Percentiles rank a stretch among this genome's conserved stretches.
These are phyloP conservation scores for Drosophila rellima DNA, from an alignment of 2,888 invertebrate species.

Conservation along the genomic window DNA sequence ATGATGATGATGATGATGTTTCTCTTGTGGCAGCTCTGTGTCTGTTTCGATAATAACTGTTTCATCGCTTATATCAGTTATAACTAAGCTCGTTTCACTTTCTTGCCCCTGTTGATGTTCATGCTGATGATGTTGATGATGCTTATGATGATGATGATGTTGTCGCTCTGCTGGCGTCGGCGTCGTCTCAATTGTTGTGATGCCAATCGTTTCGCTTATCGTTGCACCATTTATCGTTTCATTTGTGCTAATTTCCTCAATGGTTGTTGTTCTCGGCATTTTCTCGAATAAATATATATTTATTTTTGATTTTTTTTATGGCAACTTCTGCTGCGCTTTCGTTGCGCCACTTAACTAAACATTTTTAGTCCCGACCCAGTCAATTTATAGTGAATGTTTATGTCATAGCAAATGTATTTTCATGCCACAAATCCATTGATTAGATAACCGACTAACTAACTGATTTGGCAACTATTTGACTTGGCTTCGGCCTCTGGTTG, in stretches of 20 bases:
- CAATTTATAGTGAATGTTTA: slow-evolving; percentile 70
- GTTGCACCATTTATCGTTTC: slow-evolving; percentile 45
- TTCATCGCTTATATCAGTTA: slow-evolving; percentile 44
- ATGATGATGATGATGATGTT: slow-evolving; percentile 7
- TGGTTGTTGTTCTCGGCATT: slow-evolving; percentile 42
- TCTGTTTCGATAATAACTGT: slow-evolving; percentile 32
- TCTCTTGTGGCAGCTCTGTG: slow-evolving; percentile 10
- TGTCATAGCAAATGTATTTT: slow-evolving; percentile 74
- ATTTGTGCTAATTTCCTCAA: slow-evolving; percentile 58
- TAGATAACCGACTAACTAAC: slow-evolving; percentile 61
- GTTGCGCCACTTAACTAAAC: slow-evolving; percentile 54
- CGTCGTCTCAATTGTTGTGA: slow-evolving; percentile 29
- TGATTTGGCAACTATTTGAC: slow-evolving; percentile 64
- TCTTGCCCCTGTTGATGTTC: slow-evolving; percentile 17
- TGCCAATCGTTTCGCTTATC: slow-evolving; percentile 48
- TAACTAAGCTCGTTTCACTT: slow-evolving; percentile 25
- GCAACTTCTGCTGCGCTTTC: slow-evolving; percentile 31
- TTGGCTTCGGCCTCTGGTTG: slow-evolving; percentile 35
- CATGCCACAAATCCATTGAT: slow-evolving; percentile 66
- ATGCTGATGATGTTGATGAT: slow-evolving; percentile 35
- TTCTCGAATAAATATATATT: neutral
- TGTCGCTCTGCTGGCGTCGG: slow-evolving; percentile 36
- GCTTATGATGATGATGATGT: slow-evolving; percentile 40
- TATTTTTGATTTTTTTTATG: neutral
- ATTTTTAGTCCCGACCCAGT: slow-evolving; percentile 25